phyloP scores from a whole-genome alignment of 2,797 vertebrate genomes.

The Serranus cabrilla region DNA sequence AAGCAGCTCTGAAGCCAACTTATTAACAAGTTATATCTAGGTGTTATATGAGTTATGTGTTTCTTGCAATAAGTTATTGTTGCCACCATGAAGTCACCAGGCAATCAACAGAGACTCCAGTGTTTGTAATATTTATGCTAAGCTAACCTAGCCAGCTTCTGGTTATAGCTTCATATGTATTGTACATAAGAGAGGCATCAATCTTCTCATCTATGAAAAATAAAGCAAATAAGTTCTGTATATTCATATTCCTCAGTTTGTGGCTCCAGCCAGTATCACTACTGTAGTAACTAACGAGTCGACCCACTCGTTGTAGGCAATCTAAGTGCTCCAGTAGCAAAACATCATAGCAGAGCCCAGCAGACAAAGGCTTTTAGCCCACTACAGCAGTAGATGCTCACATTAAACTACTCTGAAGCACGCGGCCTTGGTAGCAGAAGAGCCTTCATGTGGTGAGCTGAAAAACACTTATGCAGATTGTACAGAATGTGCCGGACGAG shows the following conservation, averaged over 20 bases:
- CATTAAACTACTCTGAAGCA: constrained; percentile 58
- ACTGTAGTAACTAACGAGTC: constrained; percentile 35
- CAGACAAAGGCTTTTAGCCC: constrained; percentile 62
- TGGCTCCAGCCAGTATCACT: background rate
- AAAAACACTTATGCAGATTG: constrained; percentile 45
- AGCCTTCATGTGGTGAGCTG: constrained; percentile 33
- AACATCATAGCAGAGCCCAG: constrained; percentile 13
- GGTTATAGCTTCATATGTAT: background rate
- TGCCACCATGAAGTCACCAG: background rate
- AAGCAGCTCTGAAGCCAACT: background rate
- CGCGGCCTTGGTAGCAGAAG: constrained; percentile 21
- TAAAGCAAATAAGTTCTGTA: background rate
- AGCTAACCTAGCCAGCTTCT: background rate
- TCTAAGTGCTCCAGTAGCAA: constrained; percentile 25
- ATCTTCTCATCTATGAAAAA: background rate
- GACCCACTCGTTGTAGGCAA: constrained; percentile 28
- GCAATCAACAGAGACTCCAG: background rate
- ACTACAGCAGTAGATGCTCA: constrained; percentile 31
- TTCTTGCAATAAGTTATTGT: background rate
- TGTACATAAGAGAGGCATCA: background rate
- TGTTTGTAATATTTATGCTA: background rate
- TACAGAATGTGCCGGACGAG: constrained; percentile 12
- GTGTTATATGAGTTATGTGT: too few relatives aligned
- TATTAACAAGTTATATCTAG: background rate
- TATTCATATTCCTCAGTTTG: background rate